Evolutionary conservation across 2,797 vertebrate genomes (phyloP).

Genomic region (Enteromius thamalakanensis): DNA sequence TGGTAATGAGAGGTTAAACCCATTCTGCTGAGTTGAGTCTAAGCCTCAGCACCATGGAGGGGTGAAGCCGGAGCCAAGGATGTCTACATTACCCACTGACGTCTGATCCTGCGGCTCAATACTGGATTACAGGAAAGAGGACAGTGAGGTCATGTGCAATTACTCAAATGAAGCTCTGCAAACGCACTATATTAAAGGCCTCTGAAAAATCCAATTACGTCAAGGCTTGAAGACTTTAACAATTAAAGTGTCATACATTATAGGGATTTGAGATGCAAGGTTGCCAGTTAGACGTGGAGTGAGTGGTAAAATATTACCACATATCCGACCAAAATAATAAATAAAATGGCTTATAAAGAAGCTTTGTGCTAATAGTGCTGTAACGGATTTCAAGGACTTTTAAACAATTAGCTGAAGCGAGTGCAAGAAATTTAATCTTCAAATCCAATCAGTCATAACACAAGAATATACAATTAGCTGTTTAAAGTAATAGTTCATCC

Average conservation of each 20-base stretch:
- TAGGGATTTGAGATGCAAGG: not conserved
- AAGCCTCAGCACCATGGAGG: conserved; percentile 11
- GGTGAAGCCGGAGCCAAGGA: conserved; percentile 17
- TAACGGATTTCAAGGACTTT: not conserved
- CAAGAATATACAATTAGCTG: not conserved
- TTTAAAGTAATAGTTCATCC: not conserved
- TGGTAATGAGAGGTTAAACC: not conserved
- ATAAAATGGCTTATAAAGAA: not conserved
- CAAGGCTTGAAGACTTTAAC: conserved; percentile 7
- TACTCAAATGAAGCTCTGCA: conserved; percentile 29
- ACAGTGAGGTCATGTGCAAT: conserved; percentile 35
- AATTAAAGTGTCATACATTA: conserved; percentile 15
- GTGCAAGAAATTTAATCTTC: not conserved
- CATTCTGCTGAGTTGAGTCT: conserved; percentile 12
- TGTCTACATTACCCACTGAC: conserved; percentile 36
- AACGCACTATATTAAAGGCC: conserved; percentile 14
- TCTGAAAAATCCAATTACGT: conserved; percentile 26
- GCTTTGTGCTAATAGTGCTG: not conserved
- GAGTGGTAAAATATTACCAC: not conserved
- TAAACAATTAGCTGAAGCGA: not conserved
- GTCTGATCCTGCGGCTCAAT: conserved; percentile 41
- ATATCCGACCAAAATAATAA: not conserved
- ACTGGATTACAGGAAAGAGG: conserved; percentile 39
- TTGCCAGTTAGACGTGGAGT: not conserved
- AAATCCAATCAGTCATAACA: not conserved